Evolutionary conservation across 2,113 vertebrate genomes (phyloP).

Genomic region (Erythrolamprus reginae): DNA sequence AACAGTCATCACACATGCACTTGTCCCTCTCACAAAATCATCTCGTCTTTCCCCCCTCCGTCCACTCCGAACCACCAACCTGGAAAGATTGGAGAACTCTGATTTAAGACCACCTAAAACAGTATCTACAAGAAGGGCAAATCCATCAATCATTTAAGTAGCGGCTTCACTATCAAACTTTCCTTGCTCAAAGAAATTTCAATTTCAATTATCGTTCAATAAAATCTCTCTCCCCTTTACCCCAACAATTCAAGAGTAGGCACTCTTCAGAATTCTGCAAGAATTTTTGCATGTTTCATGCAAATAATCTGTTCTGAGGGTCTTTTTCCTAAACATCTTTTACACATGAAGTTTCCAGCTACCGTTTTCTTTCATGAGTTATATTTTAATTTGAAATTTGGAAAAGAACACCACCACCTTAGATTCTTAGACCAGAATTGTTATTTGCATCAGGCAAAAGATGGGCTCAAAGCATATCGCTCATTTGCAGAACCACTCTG

Average conservation of each 20-base stretch:
- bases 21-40: too few relatives aligned
- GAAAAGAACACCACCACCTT: background rate
- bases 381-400: background rate
- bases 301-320: background rate
- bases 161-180: background rate
- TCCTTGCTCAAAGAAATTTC: background rate
- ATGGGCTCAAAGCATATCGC: background rate
- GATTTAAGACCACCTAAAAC: background rate
- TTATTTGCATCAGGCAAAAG: background rate
- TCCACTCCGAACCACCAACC: too few relatives aligned
- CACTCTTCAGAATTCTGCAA: background rate
- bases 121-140: background rate
- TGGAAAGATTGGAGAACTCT: too few relatives aligned
- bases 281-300: background rate
- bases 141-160: background rate
- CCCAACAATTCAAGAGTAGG: background rate
- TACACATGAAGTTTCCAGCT: background rate
- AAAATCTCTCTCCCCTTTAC: background rate
- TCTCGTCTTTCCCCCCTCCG: too few relatives aligned
- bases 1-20: too few relatives aligned
- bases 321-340: background rate
- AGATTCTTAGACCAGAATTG: background rate
- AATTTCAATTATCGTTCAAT: background rate
- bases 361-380: background rate
- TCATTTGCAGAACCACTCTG: background rate